These are phyloP conservation scores for Papilio protenor DNA, from an alignment of 2,888 invertebrate species.

Conservation along the genomic window DNA sequence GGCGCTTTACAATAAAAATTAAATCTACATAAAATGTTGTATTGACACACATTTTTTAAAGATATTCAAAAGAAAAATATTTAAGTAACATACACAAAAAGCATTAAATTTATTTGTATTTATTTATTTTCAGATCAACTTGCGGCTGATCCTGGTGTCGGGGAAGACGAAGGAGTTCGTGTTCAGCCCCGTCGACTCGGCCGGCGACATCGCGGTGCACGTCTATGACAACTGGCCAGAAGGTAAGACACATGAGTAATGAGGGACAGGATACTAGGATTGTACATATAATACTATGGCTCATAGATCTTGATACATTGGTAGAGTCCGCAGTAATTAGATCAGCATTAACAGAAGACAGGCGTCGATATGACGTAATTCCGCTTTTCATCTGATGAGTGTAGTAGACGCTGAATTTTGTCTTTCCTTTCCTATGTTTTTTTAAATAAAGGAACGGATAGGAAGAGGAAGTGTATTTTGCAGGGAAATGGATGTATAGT, in stretches of 20 bases:
- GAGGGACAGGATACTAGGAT: not conserved
- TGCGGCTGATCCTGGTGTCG: slow-evolving; percentile 98
- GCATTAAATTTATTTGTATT: slow-evolving; percentile 29
- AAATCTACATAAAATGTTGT: too few species aligned
- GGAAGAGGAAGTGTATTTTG: too few species aligned
- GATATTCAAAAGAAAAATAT: not conserved
- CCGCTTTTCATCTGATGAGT: too few species aligned
- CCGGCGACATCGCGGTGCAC: slow-evolving; percentile 99
- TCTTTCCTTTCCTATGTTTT: too few species aligned
- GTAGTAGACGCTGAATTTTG: too few species aligned
- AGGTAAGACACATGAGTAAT: slow-evolving; percentile 85
- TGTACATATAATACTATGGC: not conserved
- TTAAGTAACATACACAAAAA: not conserved
- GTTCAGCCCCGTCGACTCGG: slow-evolving; percentile 98
- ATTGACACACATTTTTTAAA: not conserved
- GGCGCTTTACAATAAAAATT: not conserved
- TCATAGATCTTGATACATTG: too few species aligned
- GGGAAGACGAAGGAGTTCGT: slow-evolving; percentile 99
- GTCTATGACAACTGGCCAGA: slow-evolving; percentile 99
- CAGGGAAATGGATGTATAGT: too few species aligned
- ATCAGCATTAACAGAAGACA: too few species aligned
- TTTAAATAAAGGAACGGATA: too few species aligned
- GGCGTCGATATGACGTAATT: too few species aligned
- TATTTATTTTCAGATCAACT: slow-evolving; percentile 93
- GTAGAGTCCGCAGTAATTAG: too few species aligned